Base-by-base conservation (phyloP, 2,113 vertebrate species). In the Pseudorectes ferrugineus region DNA sequence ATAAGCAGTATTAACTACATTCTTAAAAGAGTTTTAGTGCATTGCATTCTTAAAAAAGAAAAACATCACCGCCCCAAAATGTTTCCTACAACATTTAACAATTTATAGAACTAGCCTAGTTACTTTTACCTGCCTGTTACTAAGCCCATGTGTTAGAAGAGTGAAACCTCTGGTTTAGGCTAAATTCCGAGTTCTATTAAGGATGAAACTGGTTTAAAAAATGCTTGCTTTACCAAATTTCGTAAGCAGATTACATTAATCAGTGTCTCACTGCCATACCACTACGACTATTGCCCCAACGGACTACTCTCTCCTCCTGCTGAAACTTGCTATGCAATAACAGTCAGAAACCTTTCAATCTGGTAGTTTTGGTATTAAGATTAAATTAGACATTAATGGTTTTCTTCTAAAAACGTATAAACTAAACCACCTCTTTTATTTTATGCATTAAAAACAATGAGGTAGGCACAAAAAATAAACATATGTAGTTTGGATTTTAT, bases 21-120 rank as follows among this genome's bases (percentile, higher is more conserved):
- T 99, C 98, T 98, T 97, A 98, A 97, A 98, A 99, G 97, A 98
- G 97, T 98, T 98, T 98, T 98, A 98, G 98, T 98, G 98, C 98
- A 98, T 97, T 98, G 98, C 97, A 98, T 98, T 98, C 98, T 98
- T 98, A 97, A 97, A 97, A 98, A 97, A 98, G 86, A 97, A 98
- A 98, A 95, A 96, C 82, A 86, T 97, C 78, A 91, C 88, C 85
- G 83, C 92, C 58, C 86, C 92, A 93, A 96, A 97, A 98, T 79
- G 95, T 92, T 96, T 97, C 95, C 95, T 97, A 97, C 96, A 93
- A 98, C 97, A 97, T 95, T 97, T 94, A 95, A 98, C 96, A 97
- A 95, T 95, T 97, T 95, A 97, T 89, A 97, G 97, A 97, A 97
- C 95, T 97, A 97, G 92, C 90, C 89, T 96, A 98, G 91, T 40